Percentiles rank a stretch among this genome's conserved stretches.
Conservation (phyloP, 2,113 vertebrate genomes). For the Globicephala melas region DNA sequence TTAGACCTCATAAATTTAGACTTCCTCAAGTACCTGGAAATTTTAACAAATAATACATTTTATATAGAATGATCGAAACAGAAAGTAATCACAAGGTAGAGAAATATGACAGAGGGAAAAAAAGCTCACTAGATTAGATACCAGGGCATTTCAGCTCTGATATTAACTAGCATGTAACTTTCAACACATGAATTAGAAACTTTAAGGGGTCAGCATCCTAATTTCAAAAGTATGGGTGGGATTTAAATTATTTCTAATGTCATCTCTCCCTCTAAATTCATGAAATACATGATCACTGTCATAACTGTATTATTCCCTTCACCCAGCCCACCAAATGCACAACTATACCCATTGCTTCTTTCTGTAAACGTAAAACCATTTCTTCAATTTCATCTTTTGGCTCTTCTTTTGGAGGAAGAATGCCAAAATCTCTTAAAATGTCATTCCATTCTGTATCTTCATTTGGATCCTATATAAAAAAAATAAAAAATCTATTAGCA, state of each 20-base stretch:
- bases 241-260: background rate
- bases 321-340: background rate
- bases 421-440: constrained; percentile 78
- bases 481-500: background rate
- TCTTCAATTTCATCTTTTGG: constrained; percentile 80
- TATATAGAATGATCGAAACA: background rate
- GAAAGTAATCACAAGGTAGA: background rate
- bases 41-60: background rate
- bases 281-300: background rate
- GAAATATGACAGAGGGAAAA: background rate
- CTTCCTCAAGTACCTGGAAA: background rate
- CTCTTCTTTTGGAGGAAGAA: constrained; percentile 82
- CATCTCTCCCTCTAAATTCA: background rate
- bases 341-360: constrained; percentile 76
- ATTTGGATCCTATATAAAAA: constrained; percentile 79
- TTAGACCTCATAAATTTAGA: background rate
- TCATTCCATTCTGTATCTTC: constrained; percentile 84
- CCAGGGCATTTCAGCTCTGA: background rate
- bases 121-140: background rate
- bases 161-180: background rate
- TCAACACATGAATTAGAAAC: background rate
- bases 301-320: background rate
- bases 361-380: constrained; percentile 77
- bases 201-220: background rate
- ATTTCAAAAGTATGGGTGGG: background rate